phyloP scores from a whole-genome alignment of 2,888 invertebrate species.

The Lissocephala sabroskyi region DNA sequence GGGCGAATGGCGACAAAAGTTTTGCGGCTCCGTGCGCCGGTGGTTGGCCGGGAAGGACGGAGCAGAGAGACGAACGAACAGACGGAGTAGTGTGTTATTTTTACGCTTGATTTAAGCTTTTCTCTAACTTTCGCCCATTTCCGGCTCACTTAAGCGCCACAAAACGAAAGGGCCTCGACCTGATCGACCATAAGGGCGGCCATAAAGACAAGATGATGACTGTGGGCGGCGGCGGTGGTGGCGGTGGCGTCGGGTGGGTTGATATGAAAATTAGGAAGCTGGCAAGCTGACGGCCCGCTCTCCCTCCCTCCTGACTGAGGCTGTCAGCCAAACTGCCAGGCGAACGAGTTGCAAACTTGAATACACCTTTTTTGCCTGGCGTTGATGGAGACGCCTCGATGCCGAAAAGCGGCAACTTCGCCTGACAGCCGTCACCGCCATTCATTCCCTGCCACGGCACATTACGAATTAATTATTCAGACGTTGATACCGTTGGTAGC shows the following conservation, averaged over 20 bases:
- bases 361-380: conserved; percentile 1
- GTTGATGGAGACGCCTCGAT: too few species aligned
- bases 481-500: conserved; percentile 7
- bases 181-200: background rate
- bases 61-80: too few species aligned
- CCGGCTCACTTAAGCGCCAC: conserved; percentile 4
- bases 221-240: background rate
- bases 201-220: background rate
- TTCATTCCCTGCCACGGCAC: conserved; percentile 17
- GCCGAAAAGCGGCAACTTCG: background rate
- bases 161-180: conserved; percentile 2
- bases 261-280: background rate
- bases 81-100: conserved; percentile 8
- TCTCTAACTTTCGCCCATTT: conserved; percentile 10
- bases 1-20: background rate
- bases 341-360: conserved; percentile 1
- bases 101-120: conserved; percentile 18
- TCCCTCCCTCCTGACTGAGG: too few species aligned
- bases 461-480: conserved; percentile 24
- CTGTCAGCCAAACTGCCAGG: conserved; percentile 2
- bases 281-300: conserved; percentile 1
- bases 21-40: background rate
- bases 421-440: conserved; percentile 4
- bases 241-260: background rate
- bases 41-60: too few species aligned